Conservation (phyloP, 1,140 invertebrate genomes). For the Trichoplusia ni region DNA sequence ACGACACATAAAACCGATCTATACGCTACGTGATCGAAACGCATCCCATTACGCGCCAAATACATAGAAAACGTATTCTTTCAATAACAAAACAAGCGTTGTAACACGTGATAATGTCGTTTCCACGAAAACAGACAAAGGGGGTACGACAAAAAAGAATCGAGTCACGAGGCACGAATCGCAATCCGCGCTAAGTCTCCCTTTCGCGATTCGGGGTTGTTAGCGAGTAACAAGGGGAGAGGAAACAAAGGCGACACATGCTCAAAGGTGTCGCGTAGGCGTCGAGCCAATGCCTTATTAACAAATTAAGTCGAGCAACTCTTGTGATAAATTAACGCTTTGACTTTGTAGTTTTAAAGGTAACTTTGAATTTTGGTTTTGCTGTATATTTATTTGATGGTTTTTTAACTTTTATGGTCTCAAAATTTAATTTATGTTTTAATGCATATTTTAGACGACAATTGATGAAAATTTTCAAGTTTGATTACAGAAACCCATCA, state of each 20-base stretch:
- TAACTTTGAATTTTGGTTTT: background rate
- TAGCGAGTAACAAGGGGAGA: conserved; percentile 25
- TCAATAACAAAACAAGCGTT: conserved; percentile 38
- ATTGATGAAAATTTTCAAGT: too few relatives aligned
- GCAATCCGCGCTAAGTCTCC: conserved; percentile 38
- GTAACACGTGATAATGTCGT: conserved; percentile 38
- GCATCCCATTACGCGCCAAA: background rate
- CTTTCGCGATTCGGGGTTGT: conserved; percentile 39
- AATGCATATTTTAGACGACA: too few relatives aligned
- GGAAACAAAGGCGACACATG: conserved; percentile 17
- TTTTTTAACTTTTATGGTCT: too few relatives aligned
- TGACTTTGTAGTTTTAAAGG: background rate
- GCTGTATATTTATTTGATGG: too few relatives aligned
- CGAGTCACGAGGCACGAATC: conserved; percentile 34
- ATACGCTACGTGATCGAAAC: conserved; percentile 1
- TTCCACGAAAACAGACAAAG: conserved; percentile 44
- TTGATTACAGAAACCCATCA: too few relatives aligned
- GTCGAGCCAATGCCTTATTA: background rate
- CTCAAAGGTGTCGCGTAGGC: conserved; percentile 2
- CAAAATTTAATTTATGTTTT: too few relatives aligned
- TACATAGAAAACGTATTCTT: conserved; percentile 29
- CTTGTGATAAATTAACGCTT: conserved; percentile 17
- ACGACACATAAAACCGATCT: conserved; percentile 7
- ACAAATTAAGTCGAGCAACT: background rate
- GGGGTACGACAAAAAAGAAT: conserved; percentile 34